These are phyloP conservation scores for Bolinopsis microptera DNA, from an alignment of 37 sponge, comb jelly and placozoan species.

Conservation along the genomic window DNA sequence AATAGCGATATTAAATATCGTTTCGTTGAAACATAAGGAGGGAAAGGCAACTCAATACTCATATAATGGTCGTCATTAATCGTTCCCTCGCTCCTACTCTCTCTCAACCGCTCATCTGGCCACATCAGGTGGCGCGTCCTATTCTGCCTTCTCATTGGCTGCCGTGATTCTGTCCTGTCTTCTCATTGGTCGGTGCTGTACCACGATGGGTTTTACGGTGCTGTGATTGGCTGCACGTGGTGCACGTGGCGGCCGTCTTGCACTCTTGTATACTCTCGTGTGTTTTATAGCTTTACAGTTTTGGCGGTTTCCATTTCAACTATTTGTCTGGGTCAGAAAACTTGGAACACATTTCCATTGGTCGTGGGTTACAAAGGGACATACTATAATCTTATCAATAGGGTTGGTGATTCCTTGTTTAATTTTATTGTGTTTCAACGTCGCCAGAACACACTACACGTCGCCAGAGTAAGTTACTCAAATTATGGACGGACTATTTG, in stretches of 20 bases:
- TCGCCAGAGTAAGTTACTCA: background rate
- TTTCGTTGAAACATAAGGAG: constrained; percentile 34
- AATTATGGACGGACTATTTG: background rate
- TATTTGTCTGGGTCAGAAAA: too few relatives aligned
- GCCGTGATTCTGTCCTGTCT: background rate
- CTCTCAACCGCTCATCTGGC: background rate
- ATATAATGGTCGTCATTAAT: background rate
- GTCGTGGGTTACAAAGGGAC: too few relatives aligned
- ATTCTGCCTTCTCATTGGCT: background rate
- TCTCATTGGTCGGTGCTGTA: background rate
- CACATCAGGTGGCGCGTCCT: background rate
- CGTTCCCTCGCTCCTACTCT: background rate
- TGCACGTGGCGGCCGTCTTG: background rate
- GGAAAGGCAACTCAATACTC: constrained; percentile 52
- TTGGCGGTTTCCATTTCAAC: constrained; percentile 40
- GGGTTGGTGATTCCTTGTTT: background rate
- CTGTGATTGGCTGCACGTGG: background rate
- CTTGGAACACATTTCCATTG: too few relatives aligned
- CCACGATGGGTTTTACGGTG: background rate
- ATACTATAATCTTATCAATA: background rate
- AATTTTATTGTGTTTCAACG: background rate
- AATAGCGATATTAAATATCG: constrained; percentile 40
- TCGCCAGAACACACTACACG: too few relatives aligned
- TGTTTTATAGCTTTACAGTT: background rate
- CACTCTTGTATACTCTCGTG: background rate